Percentiles rank a stretch among this genome's conserved stretches.
phyloP scores from a whole-genome alignment of 2,888 invertebrate genomes.

The Caenorhabditis sp. region DNA sequence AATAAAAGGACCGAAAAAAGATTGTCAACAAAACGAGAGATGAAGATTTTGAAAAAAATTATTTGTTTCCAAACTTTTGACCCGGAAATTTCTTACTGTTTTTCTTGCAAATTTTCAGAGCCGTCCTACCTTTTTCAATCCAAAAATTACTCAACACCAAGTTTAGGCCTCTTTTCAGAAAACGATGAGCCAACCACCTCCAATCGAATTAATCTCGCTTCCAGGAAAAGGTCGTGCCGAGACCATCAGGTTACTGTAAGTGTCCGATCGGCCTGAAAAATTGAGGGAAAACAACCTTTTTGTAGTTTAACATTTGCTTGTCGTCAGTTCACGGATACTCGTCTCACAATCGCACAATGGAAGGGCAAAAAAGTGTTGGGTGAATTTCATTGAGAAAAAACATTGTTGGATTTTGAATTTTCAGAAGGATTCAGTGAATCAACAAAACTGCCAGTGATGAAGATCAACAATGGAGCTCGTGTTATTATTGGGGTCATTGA shows the following conservation, averaged over 20 bases:
- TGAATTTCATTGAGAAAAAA: background rate
- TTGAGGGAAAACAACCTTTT: too few relatives aligned
- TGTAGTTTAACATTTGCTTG: conserved; percentile 21
- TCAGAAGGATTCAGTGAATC: conserved; percentile 51
- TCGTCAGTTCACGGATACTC: conserved; percentile 39
- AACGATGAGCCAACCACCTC: background rate
- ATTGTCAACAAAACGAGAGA: too few relatives aligned
- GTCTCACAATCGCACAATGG: conserved; percentile 52
- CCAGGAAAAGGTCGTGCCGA: conserved; percentile 60
- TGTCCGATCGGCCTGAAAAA: too few relatives aligned
- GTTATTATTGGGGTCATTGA: conserved; percentile 55
- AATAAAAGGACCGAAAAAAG: background rate
- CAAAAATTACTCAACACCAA: too few relatives aligned
- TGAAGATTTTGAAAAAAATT: too few relatives aligned
- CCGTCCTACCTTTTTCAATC: too few relatives aligned
- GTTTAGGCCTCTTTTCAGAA: too few relatives aligned
- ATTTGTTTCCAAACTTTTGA: too few relatives aligned
- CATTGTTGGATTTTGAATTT: conserved; percentile 10
- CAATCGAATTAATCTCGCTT: conserved; percentile 50
- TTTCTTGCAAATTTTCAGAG: too few relatives aligned
- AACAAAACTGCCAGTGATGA: conserved; percentile 56
- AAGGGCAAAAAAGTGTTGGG: conserved; percentile 39
- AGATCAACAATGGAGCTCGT: conserved; percentile 42
- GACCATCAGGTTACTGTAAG: conserved; percentile 54
- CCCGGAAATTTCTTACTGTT: too few relatives aligned